Evolutionary conservation across 2,888 invertebrate genomes (phyloP).

Genomic region (Amorpha juglandis): DNA sequence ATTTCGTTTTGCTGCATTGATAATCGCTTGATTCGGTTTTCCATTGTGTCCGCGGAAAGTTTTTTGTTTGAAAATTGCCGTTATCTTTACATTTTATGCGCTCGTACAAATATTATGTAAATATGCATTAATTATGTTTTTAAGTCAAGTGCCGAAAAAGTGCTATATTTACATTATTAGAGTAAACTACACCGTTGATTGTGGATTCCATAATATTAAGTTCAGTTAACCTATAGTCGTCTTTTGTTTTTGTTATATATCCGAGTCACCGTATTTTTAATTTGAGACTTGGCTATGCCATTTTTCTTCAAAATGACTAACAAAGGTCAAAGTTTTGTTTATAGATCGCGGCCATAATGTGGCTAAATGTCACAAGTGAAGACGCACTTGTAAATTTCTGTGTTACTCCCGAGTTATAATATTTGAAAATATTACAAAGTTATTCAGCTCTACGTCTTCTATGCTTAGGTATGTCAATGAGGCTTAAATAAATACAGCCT

Average conservation of each 20-base stretch:
- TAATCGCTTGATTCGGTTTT: constrained; percentile 9
- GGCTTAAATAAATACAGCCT: neutral
- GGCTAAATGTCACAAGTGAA: too few relatives aligned
- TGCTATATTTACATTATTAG: neutral
- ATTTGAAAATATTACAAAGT: neutral
- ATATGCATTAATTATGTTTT: neutral
- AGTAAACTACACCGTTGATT: neutral
- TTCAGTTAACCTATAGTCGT: neutral
- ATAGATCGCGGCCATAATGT: too few relatives aligned
- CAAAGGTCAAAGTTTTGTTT: too few relatives aligned
- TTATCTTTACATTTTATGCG: neutral
- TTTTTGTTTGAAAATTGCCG: neutral
- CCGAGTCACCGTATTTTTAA: too few relatives aligned
- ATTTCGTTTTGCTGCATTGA: constrained; percentile 17
- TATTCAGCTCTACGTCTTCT: neutral
- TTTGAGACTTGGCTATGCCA: neutral
- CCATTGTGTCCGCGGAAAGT: constrained; percentile 20
- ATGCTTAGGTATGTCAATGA: too few relatives aligned
- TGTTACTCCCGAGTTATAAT: neutral
- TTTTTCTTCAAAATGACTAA: too few relatives aligned
- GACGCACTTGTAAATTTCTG: too few relatives aligned
- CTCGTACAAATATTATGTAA: constrained; percentile 11
- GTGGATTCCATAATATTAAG: neutral
- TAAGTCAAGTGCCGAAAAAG: neutral
- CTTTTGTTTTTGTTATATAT: neutral